Conservation (phyloP, 1,140 invertebrate genomes). For the Glomeris maerens region DNA sequence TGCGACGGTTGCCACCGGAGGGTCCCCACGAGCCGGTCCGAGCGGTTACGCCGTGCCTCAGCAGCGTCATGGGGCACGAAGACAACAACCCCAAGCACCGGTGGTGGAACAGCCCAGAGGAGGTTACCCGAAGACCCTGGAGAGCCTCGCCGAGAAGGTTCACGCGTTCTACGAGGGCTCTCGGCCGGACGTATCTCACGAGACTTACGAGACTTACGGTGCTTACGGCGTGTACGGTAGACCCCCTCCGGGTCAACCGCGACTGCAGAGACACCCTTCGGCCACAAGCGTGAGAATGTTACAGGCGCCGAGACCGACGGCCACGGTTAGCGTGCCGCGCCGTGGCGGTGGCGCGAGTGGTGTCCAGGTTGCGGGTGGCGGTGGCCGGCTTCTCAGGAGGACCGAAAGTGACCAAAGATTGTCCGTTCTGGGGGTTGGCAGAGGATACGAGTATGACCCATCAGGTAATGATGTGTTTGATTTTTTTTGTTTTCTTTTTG, state of each 20-base stretch:
- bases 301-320: slow-evolving; percentile 52
- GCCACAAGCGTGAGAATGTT: slow-evolving; percentile 20
- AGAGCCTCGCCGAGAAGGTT: slow-evolving; percentile 69
- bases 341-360: slow-evolving; percentile 11
- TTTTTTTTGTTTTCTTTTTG: too few species aligned
- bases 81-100: slow-evolving; percentile 57
- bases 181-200: slow-evolving; percentile 33
- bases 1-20: slow-evolving; percentile 8
- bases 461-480: too few species aligned
- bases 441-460: background rate
- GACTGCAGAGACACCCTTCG: background rate
- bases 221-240: background rate
- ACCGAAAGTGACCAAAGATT: slow-evolving; percentile 27
- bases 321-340: slow-evolving; percentile 48
- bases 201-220: too few species aligned
- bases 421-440: slow-evolving; percentile 17
- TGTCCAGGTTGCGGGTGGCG: slow-evolving; percentile 39
- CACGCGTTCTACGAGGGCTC: slow-evolving; percentile 24
- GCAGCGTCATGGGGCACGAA: too few species aligned
- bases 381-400: slow-evolving; percentile 30
- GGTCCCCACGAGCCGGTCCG: slow-evolving; percentile 10
- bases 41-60: slow-evolving; percentile 14
- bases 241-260: background rate
- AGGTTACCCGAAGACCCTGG: slow-evolving; percentile 69
- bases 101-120: slow-evolving; percentile 64